Evolutionary conservation across 2,113 vertebrate genomes (phyloP).

Genomic region (Corythornis cristatus): DNA sequence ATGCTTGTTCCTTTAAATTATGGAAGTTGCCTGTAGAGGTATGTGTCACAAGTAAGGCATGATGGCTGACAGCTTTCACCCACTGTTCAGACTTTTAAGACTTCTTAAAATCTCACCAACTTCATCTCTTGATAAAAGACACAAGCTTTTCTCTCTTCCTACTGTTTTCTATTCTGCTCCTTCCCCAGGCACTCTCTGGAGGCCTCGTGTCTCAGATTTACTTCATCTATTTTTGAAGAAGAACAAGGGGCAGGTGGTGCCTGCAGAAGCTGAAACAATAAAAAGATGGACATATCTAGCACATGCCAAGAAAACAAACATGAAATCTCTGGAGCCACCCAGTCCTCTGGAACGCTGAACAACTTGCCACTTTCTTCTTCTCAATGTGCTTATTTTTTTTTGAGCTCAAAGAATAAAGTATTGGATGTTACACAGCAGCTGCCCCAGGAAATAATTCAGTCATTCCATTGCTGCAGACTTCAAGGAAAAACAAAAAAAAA

Average conservation of each 20-base stretch:
- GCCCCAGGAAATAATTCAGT: conserved; percentile 66
- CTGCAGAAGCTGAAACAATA: conserved; percentile 38
- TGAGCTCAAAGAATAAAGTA: conserved; percentile 65
- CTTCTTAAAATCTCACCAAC: background rate
- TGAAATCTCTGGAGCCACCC: background rate
- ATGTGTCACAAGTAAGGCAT: background rate
- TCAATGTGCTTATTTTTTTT: conserved; percentile 34
- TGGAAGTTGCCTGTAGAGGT: background rate
- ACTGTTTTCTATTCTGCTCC: conserved; percentile 33
- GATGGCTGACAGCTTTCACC: background rate
- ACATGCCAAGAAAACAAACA: conserved; percentile 53
- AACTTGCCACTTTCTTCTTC: conserved; percentile 39
- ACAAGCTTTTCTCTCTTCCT: background rate
- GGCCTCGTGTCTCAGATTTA: conserved; percentile 25
- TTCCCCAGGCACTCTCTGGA: conserved; percentile 21
- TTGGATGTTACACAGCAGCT: conserved; percentile 63
- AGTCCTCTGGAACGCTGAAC: background rate
- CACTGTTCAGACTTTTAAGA: background rate
- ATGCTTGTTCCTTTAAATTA: background rate
- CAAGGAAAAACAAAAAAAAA: conserved; percentile 40
- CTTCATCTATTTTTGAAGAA: conserved; percentile 53
- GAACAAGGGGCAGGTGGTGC: conserved; percentile 41
- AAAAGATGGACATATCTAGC: conserved; percentile 51
- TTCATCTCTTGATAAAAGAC: background rate
- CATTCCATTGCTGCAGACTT: conserved; percentile 54